A percentile compares a stretch with the other conserved stretches of the same genome.
These are phyloP conservation scores for Coenonympha arcania DNA, from an alignment of 2,888 invertebrate species.

Conservation along the genomic window DNA sequence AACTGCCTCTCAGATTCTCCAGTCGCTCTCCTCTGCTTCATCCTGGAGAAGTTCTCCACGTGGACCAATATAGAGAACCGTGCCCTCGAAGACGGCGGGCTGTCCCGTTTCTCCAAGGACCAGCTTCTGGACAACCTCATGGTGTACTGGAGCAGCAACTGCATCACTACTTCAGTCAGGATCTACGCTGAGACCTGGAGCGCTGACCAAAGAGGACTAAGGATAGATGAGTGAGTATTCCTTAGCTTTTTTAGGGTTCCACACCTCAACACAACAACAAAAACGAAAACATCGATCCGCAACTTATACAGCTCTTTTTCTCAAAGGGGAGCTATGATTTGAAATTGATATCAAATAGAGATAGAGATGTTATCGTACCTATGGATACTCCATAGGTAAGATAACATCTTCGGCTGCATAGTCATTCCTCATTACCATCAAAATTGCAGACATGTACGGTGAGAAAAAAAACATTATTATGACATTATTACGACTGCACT, in stretches of 20 bases:
- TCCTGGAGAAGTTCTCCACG: slow-evolving; percentile 87
- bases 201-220: slow-evolving; percentile 4
- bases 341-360: too few species aligned
- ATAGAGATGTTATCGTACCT: too few species aligned
- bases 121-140: slow-evolving; percentile 83
- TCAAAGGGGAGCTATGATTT: too few species aligned
- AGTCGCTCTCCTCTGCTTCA: slow-evolving; percentile 84
- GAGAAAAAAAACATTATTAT: too few species aligned
- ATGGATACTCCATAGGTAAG: too few species aligned
- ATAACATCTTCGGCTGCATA: too few species aligned
- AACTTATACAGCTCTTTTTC: too few species aligned
- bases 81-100: slow-evolving; percentile 78
- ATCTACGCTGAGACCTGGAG: slow-evolving; percentile 78
- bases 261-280: too few species aligned
- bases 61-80: slow-evolving; percentile 76
- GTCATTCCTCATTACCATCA: too few species aligned
- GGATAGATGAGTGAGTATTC: slow-evolving; percentile 11
- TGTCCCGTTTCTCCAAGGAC: slow-evolving; percentile 77
- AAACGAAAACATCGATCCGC: too few species aligned
- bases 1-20: slow-evolving; percentile 80
- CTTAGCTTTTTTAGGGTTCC: background rate
- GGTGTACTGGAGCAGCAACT: slow-evolving; percentile 84
- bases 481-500: too few species aligned
- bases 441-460: too few species aligned
- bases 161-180: slow-evolving; percentile 82